These are phyloP conservation scores for Centrocercus urophasianus DNA, from an alignment of 2,113 vertebrate species.

Conservation along the genomic window DNA sequence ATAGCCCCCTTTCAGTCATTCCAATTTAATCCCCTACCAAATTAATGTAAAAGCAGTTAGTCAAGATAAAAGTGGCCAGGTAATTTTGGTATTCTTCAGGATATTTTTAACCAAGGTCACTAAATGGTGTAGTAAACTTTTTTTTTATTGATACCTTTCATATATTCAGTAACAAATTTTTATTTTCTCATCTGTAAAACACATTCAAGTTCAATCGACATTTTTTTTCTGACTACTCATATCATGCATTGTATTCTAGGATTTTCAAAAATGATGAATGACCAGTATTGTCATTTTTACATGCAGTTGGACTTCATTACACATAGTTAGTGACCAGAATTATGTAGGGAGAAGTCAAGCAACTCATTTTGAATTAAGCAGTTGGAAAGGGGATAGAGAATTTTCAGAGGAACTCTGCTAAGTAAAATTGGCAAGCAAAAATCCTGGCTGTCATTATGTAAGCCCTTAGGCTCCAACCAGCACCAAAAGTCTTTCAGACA, in stretches of 20 bases:
- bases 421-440: neutral
- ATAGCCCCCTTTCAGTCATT: neutral
- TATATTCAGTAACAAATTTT: neutral
- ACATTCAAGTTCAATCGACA: neutral
- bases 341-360: neutral
- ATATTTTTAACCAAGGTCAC: slow-evolving; percentile 3
- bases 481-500: neutral
- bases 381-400: neutral
- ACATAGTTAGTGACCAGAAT: neutral
- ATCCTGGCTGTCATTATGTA: neutral
- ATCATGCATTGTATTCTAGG: neutral
- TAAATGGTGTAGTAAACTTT: neutral
- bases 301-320: neutral
- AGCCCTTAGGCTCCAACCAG: neutral
- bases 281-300: neutral
- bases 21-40: neutral
- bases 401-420: neutral
- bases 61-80: neutral
- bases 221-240: neutral
- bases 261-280: neutral
- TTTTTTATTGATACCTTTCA: neutral
- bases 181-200: neutral
- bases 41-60: neutral
- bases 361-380: neutral
- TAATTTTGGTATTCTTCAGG: neutral